These are phyloP conservation scores for Aurelia sp. DNA, from an alignment of 30 jellyfish, hydroid and myxozoan genomes.

Conservation along the genomic window DNA sequence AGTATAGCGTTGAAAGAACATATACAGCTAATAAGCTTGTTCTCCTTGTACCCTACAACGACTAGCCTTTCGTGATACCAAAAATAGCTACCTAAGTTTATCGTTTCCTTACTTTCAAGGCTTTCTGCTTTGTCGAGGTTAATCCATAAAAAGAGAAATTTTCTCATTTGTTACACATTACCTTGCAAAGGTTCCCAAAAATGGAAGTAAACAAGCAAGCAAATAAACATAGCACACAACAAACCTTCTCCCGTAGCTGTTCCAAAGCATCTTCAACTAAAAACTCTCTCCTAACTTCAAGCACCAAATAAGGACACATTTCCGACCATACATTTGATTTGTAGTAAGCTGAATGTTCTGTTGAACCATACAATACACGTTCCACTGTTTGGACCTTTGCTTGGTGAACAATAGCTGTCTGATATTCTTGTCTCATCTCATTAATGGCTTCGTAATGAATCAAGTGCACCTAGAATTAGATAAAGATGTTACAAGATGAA, in stretches of 20 bases:
- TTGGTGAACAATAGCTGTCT: slow-evolving; percentile 91
- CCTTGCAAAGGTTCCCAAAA: no score
- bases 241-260: slow-evolving; percentile 80
- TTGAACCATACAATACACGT: slow-evolving; percentile 61
- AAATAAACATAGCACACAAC: not conserved
- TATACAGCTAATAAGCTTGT: no score
- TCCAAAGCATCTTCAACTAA: slow-evolving; percentile 84
- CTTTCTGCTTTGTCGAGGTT: no score
- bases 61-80: no score
- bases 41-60: no score
- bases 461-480: slow-evolving; percentile 69
- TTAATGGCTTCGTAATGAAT: slow-evolving; percentile 92
- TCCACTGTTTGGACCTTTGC: slow-evolving; percentile 90
- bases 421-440: slow-evolving; percentile 92
- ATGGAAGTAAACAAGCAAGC: not conserved
- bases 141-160: no score
- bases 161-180: no score
- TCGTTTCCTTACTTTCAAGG: no score
- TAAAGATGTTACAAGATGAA: not conserved
- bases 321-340: slow-evolving; percentile 83
- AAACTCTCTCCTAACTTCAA: slow-evolving; percentile 82
- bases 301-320: slow-evolving; percentile 92
- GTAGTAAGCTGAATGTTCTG: slow-evolving; percentile 55
- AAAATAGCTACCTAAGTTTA: no score
- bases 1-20: no score